Base-by-base conservation (phyloP, 2,797 vertebrate species). In the Oryzias dopingdopingensis region DNA sequence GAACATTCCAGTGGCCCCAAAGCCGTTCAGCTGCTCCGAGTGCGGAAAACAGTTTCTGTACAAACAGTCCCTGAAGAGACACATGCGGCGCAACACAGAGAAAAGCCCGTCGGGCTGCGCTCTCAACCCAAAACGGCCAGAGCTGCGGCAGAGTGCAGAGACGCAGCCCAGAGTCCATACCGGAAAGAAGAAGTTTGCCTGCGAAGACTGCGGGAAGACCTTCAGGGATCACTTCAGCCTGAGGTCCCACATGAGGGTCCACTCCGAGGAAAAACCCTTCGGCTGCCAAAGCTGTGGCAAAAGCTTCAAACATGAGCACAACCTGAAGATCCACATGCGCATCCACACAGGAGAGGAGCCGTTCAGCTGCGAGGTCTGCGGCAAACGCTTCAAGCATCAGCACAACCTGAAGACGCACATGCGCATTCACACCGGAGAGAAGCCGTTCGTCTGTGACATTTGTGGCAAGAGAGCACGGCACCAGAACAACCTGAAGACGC, bases 31-130 rank as follows among this genome's bases (percentile, higher is more conserved):
- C 22, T 59, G 64, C 41, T 18, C 46, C 1, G 56, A 55, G 29
- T 67, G 52, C 22, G 47, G 48, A 40, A 50, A 67, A 50, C 52
- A 53, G 32, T 59, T 55, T 52, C 37, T 67, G 29, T 56, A 55
- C 17, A 67, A 60, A 14, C 56, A 55, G 51, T 55, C 64, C 26
- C 42, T 0, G 4, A 52, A 67, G 22, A 44, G 51, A 41, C 56
- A 46, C 22, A 50, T 54, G 42, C 48, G 20, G 54, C 49, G 62
- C 13, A 55, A 58, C 20, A 50, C 37, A 42, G 44, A 54, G 47
- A 55, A n/a, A 41, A 29, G 42, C 16, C 15, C 64, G 40, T 23
- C 56, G 56, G 22, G 42, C 42, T 42, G 56, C 4, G n/a, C 17
- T 23, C 56, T 18, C 14, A 50, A 20, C 42, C 47, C 15, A n/a